A percentile compares a stretch with the other conserved stretches of the same genome.
Evolutionary conservation across 1,140 invertebrate genomes (phyloP).

Genomic region (Drosophila paulistorum): DNA sequence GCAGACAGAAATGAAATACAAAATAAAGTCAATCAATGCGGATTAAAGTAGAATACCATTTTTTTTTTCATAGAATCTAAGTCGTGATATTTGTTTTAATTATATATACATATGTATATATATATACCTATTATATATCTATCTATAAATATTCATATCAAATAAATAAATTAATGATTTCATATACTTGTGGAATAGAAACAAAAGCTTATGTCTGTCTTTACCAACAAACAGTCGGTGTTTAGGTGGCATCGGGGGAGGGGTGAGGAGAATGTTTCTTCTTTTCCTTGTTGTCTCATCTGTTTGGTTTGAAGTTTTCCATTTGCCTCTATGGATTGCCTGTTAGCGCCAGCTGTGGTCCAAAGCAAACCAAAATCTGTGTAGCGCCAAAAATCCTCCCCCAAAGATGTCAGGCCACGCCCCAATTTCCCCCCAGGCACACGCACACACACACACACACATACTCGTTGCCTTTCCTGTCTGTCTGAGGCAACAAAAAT

Average conservation of each 20-base stretch:
- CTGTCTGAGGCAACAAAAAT: background rate
- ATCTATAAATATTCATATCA: constrained; percentile 19
- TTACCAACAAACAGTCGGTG: no score
- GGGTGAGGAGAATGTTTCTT: background rate
- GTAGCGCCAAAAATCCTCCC: constrained; percentile 17
- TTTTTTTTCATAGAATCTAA: constrained; percentile 46
- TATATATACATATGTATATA: constrained; percentile 26
- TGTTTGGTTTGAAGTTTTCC: constrained; percentile 50
- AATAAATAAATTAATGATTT: constrained; percentile 34
- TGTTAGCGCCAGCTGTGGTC: constrained; percentile 58
- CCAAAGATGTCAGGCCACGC: constrained; percentile 19
- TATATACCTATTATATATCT: constrained; percentile 14
- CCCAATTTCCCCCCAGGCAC: background rate
- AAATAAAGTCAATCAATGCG: background rate
- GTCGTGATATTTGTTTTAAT: constrained; percentile 66
- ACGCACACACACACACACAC: no score
- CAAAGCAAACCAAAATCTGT: constrained; percentile 3
- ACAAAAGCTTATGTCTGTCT: background rate
- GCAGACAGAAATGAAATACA: no score
- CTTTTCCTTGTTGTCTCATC: constrained; percentile 39
- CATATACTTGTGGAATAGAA: background rate
- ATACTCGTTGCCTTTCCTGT: background rate
- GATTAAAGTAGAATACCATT: background rate
- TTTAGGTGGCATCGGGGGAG: no score
- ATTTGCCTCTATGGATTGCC: constrained; percentile 59